phyloP scores from a whole-genome alignment of 2,797 vertebrate genomes.

The Chaetodon trifasciatus region DNA sequence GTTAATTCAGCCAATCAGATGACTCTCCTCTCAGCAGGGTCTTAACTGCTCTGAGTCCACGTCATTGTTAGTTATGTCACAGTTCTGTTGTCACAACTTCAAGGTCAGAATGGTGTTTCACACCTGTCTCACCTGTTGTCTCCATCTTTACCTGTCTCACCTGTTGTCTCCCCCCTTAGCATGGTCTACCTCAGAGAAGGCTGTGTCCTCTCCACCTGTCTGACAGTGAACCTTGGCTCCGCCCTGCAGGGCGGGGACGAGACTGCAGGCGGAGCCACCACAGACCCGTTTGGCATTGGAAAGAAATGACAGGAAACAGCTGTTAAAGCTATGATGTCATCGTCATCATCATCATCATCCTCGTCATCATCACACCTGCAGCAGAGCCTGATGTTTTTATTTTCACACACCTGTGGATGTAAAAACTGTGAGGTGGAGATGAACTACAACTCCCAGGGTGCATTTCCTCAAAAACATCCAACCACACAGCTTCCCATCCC shows the following conservation, averaged over 20 bases:
- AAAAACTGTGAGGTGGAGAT: neutral
- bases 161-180: neutral
- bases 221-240: neutral
- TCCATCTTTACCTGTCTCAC: neutral
- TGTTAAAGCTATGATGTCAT: neutral
- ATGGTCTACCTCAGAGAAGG: fast-evolving
- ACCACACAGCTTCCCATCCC: neutral
- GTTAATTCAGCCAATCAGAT: too few relatives aligned
- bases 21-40: too few relatives aligned
- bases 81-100: too few relatives aligned
- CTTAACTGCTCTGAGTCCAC: too few relatives aligned
- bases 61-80: too few relatives aligned
- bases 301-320: slow-evolving; percentile 56
- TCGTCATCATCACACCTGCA: neutral
- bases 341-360: neutral
- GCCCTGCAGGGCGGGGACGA: slow-evolving; percentile 65
- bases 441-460: neutral
- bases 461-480: neutral
- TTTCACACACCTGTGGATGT: too few relatives aligned
- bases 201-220: slow-evolving; percentile 56
- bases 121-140: neutral
- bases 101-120: too few relatives aligned
- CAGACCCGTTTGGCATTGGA: slow-evolving; percentile 40
- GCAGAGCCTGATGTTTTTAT: neutral
- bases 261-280: slow-evolving; percentile 33